Conservation (phyloP, 2,888 invertebrate species). For the Hemicrepidius hirtus region DNA sequence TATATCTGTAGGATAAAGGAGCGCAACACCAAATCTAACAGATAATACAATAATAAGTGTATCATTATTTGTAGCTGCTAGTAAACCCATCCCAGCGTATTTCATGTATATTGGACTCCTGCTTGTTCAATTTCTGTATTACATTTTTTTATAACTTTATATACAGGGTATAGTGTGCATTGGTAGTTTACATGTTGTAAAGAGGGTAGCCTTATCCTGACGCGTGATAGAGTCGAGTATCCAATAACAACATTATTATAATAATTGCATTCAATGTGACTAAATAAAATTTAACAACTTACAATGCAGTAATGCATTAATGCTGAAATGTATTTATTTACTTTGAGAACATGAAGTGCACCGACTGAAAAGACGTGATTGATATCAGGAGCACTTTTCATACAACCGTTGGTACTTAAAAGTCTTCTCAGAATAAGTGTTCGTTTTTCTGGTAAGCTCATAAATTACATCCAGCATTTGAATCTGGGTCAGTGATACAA, state of each 20-base stretch:
- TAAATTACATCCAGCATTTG: conserved; percentile 45
- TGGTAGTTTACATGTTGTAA: too few species aligned
- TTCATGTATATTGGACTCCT: conserved; percentile 31
- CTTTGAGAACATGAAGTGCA: background rate
- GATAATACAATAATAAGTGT: conserved; percentile 1
- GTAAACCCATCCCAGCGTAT: conserved; percentile 7
- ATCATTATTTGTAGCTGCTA: conserved; percentile 15
- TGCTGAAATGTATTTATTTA: background rate
- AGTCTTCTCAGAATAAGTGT: conserved; percentile 28
- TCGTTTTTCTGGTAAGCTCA: conserved; percentile 39
- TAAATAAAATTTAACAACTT: too few species aligned
- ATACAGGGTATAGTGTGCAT: background rate
- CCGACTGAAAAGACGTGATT: conserved; percentile 1
- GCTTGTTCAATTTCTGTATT: conserved; percentile 19
- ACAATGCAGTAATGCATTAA: too few species aligned
- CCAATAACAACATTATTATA: too few species aligned
- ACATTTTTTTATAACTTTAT: conserved; percentile 29
- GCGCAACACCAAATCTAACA: background rate
- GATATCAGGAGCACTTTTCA: conserved; percentile 6
- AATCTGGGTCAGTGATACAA: conserved; percentile 51
- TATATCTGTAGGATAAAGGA: background rate
- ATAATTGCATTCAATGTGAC: too few species aligned
- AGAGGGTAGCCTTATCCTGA: background rate
- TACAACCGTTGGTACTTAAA: conserved; percentile 28
- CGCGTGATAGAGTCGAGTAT: too few species aligned